Evolutionary conservation across 2,888 invertebrate genomes (phyloP).

Genomic region (Lithosia quadra): DNA sequence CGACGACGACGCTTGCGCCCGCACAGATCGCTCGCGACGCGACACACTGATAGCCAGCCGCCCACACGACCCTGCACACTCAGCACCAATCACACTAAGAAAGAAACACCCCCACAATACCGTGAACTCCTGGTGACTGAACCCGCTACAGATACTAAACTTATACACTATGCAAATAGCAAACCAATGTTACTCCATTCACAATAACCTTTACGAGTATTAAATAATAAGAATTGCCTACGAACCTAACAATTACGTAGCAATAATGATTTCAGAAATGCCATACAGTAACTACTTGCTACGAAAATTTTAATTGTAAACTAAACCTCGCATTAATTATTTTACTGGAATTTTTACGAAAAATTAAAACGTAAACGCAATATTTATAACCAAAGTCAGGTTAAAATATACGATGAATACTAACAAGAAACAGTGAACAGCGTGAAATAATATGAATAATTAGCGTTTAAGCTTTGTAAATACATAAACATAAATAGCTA

Average conservation of each 20-base stretch:
- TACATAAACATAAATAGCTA: slow-evolving; percentile 11
- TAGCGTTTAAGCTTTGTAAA: slow-evolving; percentile 11
- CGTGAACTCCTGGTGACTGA: neutral
- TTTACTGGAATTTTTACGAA: slow-evolving; percentile 4
- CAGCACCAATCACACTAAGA: slow-evolving; percentile 31
- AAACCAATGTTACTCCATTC: slow-evolving; percentile 7
- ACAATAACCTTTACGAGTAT: slow-evolving; percentile 8
- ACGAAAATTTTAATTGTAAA: slow-evolving; percentile 21
- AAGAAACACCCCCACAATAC: slow-evolving; percentile 40
- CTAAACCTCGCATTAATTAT: slow-evolving; percentile 15
- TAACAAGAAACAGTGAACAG: slow-evolving; percentile 7
- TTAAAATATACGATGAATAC: neutral
- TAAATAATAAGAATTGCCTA: slow-evolving; percentile 20
- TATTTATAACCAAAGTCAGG: slow-evolving; percentile 23
- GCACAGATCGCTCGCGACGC: slow-evolving; percentile 73
- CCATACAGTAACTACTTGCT: slow-evolving; percentile 24
- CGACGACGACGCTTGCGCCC: slow-evolving; percentile 64
- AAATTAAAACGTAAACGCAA: slow-evolving; percentile 22
- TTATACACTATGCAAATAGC: neutral
- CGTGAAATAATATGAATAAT: slow-evolving; percentile 22
- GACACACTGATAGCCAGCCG: slow-evolving; percentile 69
- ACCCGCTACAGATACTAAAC: slow-evolving; percentile 20
- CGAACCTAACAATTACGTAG: slow-evolving; percentile 23
- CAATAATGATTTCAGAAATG: slow-evolving; percentile 20
- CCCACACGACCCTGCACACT: slow-evolving; percentile 61